Conservation (phyloP, 2,888 invertebrate species). For the Barypeithes pellucidus region DNA sequence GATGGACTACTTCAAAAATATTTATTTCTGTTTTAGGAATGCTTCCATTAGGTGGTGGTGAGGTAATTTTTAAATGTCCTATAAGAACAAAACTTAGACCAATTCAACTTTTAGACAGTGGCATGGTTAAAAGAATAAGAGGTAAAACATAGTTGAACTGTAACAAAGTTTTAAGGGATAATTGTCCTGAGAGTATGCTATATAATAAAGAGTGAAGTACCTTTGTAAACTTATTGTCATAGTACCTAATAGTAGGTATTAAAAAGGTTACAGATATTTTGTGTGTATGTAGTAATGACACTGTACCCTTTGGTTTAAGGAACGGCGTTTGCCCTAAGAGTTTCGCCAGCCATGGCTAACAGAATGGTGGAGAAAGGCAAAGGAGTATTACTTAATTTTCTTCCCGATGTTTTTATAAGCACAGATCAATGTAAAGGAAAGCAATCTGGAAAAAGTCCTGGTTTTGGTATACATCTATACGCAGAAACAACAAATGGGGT, state of each 20-base stretch:
- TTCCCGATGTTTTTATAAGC: conserved; percentile 96
- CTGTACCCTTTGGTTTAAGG: conserved; percentile 27
- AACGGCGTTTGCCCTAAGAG: conserved; percentile 89
- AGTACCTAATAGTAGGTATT: too few species aligned
- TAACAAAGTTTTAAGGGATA: too few species aligned
- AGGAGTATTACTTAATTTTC: conserved; percentile 89
- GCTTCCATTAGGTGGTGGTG: conserved; percentile 94
- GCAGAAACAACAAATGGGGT: conserved; percentile 94
- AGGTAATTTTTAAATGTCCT: conserved; percentile 92
- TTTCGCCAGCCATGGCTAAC: conserved; percentile 95
- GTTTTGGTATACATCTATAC: conserved; percentile 91
- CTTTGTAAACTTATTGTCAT: too few species aligned
- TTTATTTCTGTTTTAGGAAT: conserved; percentile 74
- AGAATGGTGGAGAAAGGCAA: conserved; percentile 95
- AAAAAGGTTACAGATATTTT: too few species aligned
- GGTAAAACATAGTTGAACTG: conserved; percentile 76
- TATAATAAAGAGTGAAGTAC: too few species aligned
- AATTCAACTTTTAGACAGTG: conserved; percentile 84
- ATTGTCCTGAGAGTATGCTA: too few species aligned
- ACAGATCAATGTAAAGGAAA: conserved; percentile 93
- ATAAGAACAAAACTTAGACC: conserved; percentile 87
- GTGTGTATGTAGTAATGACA: not conserved
- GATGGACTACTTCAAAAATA: too few species aligned
- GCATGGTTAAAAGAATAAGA: conserved; percentile 94
- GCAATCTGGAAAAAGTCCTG: conserved; percentile 91